Conservation (phyloP, 2,113 vertebrate species). For the Sminthopsis crassicaudata region DNA sequence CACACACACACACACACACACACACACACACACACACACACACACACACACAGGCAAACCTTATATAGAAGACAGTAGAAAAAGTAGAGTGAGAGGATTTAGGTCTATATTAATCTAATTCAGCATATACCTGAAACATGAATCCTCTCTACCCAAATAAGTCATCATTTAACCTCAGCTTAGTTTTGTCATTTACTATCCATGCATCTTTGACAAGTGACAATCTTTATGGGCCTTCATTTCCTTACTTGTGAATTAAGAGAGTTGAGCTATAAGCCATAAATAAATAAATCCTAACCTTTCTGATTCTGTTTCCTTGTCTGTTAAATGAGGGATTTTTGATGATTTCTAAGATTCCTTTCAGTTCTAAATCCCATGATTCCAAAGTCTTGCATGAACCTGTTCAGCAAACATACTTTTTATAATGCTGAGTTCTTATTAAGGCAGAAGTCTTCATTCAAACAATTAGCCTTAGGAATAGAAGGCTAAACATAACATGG, state of each 20-base stretch:
- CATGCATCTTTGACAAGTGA: background rate
- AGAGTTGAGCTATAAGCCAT: background rate
- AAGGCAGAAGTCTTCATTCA: background rate
- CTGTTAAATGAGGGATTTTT: background rate
- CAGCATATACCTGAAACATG: background rate
- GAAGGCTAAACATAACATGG: background rate
- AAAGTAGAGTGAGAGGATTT: background rate
- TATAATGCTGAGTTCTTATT: background rate
- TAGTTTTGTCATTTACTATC: background rate
- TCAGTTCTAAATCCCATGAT: background rate
- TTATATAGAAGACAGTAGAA: background rate
- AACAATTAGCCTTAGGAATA: slow-evolving; percentile 20
- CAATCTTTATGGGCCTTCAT: background rate
- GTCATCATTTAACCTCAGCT: background rate
- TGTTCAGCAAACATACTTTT: slow-evolving; percentile 1
- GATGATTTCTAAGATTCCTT: background rate
- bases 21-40: background rate
- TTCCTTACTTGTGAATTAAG: background rate
- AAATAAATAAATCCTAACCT: background rate
- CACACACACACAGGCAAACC: background rate
- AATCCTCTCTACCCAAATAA: background rate
- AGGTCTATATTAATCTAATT: background rate
- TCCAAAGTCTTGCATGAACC: background rate
- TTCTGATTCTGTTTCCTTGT: background rate
- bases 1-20: too few species aligned